Conservation (phyloP, 2,113 vertebrate genomes). For the Microtus montanus region DNA sequence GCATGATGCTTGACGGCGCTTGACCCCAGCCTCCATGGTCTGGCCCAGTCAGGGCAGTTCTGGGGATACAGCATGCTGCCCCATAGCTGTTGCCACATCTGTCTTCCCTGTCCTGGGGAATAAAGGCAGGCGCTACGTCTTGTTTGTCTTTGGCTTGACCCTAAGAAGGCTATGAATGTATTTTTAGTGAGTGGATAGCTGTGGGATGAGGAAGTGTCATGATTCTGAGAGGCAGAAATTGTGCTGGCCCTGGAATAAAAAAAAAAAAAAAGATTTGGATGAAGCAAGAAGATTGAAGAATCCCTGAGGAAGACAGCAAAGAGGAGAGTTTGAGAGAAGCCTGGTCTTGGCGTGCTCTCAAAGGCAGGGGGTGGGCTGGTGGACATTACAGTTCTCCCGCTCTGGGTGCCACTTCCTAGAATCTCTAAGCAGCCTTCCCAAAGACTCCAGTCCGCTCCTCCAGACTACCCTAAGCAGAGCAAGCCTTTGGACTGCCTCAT, state of each 20-base stretch:
- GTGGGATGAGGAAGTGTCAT: rapidly evolving
- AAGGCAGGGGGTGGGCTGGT: background rate
- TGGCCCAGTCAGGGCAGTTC: background rate
- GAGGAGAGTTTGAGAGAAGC: background rate
- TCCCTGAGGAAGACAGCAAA: background rate
- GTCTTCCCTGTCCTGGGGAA: background rate
- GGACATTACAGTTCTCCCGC: background rate
- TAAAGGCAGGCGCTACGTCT: background rate
- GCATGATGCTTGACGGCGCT: rapidly evolving
- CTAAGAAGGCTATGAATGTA: background rate
- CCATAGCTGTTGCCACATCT: rapidly evolving
- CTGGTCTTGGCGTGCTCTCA: background rate
- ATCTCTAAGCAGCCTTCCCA: conserved; percentile 7
- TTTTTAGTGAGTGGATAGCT: background rate
- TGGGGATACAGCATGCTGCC: rapidly evolving
- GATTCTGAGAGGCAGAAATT: background rate
- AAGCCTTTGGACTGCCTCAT: background rate
- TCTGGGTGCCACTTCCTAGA: background rate
- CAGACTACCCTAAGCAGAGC: background rate
- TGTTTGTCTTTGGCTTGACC: background rate
- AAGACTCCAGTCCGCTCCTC: background rate
- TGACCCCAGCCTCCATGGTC: too few species aligned
- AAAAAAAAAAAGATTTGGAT: background rate
- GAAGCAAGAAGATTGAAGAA: background rate
- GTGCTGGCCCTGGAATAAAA: background rate